These are phyloP conservation scores for Cryptotermes secundus DNA, from an alignment of 1,140 invertebrate genomes.

Conservation along the genomic window DNA sequence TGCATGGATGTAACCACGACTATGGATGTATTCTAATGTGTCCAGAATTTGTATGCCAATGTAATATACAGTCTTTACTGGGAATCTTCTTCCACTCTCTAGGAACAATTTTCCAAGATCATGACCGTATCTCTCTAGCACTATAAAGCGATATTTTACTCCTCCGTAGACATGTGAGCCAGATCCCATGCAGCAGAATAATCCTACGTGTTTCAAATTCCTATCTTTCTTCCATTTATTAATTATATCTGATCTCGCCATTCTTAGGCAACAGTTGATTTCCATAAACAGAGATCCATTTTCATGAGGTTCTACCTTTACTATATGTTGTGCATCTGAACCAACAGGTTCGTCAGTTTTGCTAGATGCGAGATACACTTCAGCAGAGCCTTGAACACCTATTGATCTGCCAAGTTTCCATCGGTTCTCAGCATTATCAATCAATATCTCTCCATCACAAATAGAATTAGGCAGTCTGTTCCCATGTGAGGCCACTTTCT, in stretches of 20 bases:
- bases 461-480: slow-evolving; percentile 26
- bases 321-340: slow-evolving; percentile 75
- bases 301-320: slow-evolving; percentile 87
- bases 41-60: slow-evolving; percentile 83
- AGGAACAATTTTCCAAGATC: slow-evolving; percentile 84
- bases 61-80: slow-evolving; percentile 75
- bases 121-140: slow-evolving; percentile 84
- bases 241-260: slow-evolving; percentile 77
- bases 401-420: slow-evolving; percentile 87
- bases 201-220: slow-evolving; percentile 72
- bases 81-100: slow-evolving; percentile 63
- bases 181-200: slow-evolving; percentile 84
- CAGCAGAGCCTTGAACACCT: slow-evolving; percentile 90
- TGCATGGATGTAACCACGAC: slow-evolving; percentile 86
- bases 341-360: slow-evolving; percentile 64
- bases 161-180: slow-evolving; percentile 71
- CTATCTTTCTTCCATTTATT: slow-evolving; percentile 68
- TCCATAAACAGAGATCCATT: slow-evolving; percentile 96
- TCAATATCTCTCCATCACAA: slow-evolving; percentile 67
- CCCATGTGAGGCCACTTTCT: slow-evolving; percentile 28
- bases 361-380: slow-evolving; percentile 84
- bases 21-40: slow-evolving; percentile 85
- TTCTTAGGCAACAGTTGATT: slow-evolving; percentile 88
- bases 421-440: slow-evolving; percentile 75
- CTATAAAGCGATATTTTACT: slow-evolving; percentile 83